A percentile compares a stretch with the other conserved stretches of the same genome.
Conservation (phyloP, 2,888 invertebrate species). For the Noctua janthe region DNA sequence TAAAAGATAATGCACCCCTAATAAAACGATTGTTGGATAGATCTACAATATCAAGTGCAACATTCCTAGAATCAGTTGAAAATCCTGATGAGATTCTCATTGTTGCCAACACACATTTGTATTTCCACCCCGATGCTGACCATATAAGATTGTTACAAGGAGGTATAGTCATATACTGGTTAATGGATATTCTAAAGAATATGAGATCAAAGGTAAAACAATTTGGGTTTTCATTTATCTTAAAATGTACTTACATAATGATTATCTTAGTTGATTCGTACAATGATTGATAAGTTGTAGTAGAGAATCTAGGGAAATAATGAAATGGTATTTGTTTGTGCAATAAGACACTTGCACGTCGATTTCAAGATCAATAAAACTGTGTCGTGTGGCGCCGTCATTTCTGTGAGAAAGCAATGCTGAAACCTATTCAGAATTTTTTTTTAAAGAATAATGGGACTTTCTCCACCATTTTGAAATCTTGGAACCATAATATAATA, state of each 20-base stretch:
- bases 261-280: neutral
- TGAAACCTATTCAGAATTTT: neutral
- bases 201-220: conserved; percentile 77
- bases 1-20: conserved; percentile 90
- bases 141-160: conserved; percentile 97
- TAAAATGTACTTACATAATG: neutral
- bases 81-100: conserved; percentile 91
- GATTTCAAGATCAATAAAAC: too few relatives aligned
- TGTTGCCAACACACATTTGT: conserved; percentile 97
- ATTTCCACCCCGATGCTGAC: conserved; percentile 97
- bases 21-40: conserved; percentile 91
- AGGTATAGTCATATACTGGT: conserved; percentile 93
- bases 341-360: too few relatives aligned
- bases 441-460: neutral
- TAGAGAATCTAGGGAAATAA: too few relatives aligned
- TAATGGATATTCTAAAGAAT: conserved; percentile 90
- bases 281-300: neutral
- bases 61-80: conserved; percentile 90
- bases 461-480: neutral
- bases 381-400: too few relatives aligned
- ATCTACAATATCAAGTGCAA: conserved; percentile 92
- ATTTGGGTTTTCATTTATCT: neutral
- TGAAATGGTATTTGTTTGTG: too few relatives aligned
- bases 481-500: too few relatives aligned
- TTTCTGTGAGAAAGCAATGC: neutral